Evolutionary conservation across 2,113 vertebrate species (phyloP).

Genomic region (Ochotona curzoniae): DNA sequence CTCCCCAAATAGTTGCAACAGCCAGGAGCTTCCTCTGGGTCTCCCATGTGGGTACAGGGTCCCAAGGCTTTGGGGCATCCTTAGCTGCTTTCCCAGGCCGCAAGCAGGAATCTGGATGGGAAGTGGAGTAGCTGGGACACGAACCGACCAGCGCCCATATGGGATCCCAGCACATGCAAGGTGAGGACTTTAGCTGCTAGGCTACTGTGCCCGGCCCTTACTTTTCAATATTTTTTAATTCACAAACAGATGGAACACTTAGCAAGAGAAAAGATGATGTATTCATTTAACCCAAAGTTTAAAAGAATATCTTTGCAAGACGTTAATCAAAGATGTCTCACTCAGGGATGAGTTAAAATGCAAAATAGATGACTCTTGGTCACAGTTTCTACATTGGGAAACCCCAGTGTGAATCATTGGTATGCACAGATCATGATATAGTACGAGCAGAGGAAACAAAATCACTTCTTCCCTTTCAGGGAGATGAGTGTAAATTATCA

Average conservation of each 20-base stretch:
- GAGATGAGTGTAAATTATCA: constrained; percentile 11
- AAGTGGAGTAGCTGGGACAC: no score
- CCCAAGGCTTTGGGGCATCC: no score
- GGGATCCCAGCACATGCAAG: no score
- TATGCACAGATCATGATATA: not conserved
- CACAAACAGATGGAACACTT: not conserved
- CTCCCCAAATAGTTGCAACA: no score
- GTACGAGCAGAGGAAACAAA: not conserved
- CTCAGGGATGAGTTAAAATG: not conserved
- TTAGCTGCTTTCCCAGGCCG: no score
- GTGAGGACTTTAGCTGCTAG: no score
- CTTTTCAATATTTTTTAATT: no score
- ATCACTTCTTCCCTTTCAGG: not conserved
- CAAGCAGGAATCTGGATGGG: no score
- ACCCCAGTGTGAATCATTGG: not conserved
- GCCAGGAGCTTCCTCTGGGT: no score
- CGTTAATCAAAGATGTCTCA: not conserved
- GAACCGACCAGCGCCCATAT: no score
- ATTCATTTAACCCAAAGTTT: constrained; percentile 8
- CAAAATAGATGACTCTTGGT: not conserved
- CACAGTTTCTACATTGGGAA: not conserved
- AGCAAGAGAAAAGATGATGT: not conserved
- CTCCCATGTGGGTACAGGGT: no score
- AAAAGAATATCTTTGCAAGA: constrained; percentile 4
- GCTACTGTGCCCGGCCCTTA: no score